Evolutionary conservation across 1,140 invertebrate species (phyloP).

Genomic region (Zaprionus ornatus): DNA sequence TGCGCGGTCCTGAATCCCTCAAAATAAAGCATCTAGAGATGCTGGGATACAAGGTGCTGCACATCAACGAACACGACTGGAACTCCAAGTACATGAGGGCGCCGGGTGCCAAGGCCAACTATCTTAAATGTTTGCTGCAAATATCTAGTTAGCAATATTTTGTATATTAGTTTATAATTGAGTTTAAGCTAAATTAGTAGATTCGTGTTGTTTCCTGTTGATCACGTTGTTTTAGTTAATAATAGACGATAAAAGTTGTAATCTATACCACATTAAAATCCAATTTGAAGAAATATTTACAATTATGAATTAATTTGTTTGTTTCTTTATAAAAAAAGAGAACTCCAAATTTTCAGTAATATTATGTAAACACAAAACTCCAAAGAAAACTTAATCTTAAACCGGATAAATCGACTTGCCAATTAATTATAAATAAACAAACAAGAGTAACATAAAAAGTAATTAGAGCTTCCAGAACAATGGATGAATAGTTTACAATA

Average conservation of each 20-base stretch:
- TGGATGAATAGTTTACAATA: no score
- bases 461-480: no score
- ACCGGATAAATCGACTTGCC: no score
- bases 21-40: constrained; percentile 86
- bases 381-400: no score
- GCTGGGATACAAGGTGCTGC: constrained; percentile 86
- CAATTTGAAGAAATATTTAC: neutral
- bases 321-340: no score
- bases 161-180: neutral
- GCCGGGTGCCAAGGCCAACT: constrained; percentile 82
- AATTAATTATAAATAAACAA: no score
- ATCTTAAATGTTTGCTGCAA: constrained; percentile 80
- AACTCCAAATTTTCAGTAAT: no score
- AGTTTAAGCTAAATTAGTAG: constrained; percentile 1
- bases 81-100: constrained; percentile 84
- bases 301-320: no score
- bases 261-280: neutral
- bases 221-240: constrained; percentile 8
- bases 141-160: constrained; percentile 42
- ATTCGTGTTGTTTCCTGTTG: neutral
- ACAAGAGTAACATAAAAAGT: no score
- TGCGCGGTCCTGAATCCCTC: constrained; percentile 83
- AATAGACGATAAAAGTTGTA: neutral
- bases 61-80: constrained; percentile 85
- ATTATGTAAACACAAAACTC: no score